phyloP scores from a whole-genome alignment of 1,140 invertebrate species.

The Eumeta japonica region DNA sequence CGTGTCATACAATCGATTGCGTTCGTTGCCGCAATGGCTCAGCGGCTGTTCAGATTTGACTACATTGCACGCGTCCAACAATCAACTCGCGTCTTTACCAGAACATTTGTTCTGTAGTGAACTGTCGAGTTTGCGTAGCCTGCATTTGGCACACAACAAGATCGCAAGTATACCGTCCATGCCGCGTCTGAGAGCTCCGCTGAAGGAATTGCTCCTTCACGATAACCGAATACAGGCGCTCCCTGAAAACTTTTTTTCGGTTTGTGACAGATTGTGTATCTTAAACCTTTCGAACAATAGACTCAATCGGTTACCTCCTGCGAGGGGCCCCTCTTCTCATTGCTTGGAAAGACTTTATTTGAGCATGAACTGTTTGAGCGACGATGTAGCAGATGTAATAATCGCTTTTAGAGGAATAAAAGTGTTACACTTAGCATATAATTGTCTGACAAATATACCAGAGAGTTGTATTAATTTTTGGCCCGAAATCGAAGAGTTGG shows the following conservation, averaged over 20 bases:
- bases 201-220: constrained; percentile 73
- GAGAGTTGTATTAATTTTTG: constrained; percentile 74
- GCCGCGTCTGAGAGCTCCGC: constrained; percentile 63
- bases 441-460: constrained; percentile 70
- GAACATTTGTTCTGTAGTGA: constrained; percentile 73
- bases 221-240: constrained; percentile 73
- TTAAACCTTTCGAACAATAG: constrained; percentile 79
- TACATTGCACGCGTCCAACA: constrained; percentile 73
- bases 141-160: constrained; percentile 76
- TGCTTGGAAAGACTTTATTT: constrained; percentile 72
- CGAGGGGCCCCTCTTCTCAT: constrained; percentile 60
- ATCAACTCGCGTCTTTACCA: constrained; percentile 66
- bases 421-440: constrained; percentile 76
- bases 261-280: constrained; percentile 68
- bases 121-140: constrained; percentile 65
- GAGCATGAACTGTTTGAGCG: constrained; percentile 75
- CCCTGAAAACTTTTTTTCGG: constrained; percentile 73
- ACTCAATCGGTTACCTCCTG: constrained; percentile 64
- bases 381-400: constrained; percentile 69
- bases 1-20: constrained; percentile 75
- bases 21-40: constrained; percentile 74
- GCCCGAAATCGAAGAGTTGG: constrained; percentile 77
- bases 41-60: constrained; percentile 71
- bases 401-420: constrained; percentile 66
- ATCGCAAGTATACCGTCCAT: constrained; percentile 69